Evolutionary conservation across 2,888 invertebrate species (phyloP), one percentile per base, ranked within the genome.

Genomic region (Melanotus villosus): DNA sequence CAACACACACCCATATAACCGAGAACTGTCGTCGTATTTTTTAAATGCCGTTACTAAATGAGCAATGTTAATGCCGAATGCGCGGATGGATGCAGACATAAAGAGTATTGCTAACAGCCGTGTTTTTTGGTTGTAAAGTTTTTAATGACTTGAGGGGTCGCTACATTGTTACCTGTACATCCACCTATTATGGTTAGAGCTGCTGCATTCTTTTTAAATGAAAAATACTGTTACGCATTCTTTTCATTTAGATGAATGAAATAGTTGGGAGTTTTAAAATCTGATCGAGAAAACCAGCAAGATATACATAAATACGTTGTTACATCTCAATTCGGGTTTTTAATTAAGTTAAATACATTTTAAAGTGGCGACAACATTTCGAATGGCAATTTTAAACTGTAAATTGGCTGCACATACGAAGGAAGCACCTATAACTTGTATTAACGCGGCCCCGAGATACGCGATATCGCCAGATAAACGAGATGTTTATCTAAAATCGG

Each of bases 31-130:
- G 76, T 80, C 79, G 76, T 79, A 80, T 78, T 80, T 80, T 79
- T 79, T 74, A 78, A 79, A 78, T 77, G 76, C 73, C 62, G 79
- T 76, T 79, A 7, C 80, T 79, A 81, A 82, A 79, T 80, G 80
- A 79, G 79, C 80, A 79, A 81, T 81, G 79, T 80, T 80, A 79
- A 80, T 79, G 75, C 76, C 77, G 75, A 80, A 77, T 79, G 77
- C 75, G 72, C 75, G 76, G 76, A 77, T 78, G 76, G 75, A 78
- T 77, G 73, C 76, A 76, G 73, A 77, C 76, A 79, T 79, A 78
- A 79, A 80, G 78, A 78, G 78, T 75, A 79, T 77, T 77, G 78
- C 79, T 79, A 79, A 80, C 79, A 80, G 78, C 80, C 77, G 79
- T 78, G 80, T 78, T 78, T 65, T 68, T 58, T 50, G 80, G 79